A percentile compares a stretch with the other conserved stretches of the same genome.
Evolutionary conservation across 2,888 invertebrate genomes (phyloP).

Genomic region (Nesidiocoris tenuis): DNA sequence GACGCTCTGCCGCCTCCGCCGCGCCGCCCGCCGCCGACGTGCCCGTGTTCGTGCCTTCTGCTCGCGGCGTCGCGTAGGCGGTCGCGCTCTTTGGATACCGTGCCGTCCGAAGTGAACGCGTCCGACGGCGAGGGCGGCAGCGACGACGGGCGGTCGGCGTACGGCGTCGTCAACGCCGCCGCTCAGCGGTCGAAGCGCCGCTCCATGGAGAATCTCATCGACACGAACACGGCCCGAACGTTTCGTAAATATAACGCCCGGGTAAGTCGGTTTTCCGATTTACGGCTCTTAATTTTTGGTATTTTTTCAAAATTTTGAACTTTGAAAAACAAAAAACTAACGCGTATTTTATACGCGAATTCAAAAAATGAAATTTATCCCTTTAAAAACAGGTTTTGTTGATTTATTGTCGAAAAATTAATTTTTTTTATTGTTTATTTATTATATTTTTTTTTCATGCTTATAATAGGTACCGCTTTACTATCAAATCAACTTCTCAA

Average conservation of each 20-base stretch:
- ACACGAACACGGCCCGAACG: slow-evolving; percentile 45
- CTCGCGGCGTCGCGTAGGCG: slow-evolving; percentile 60
- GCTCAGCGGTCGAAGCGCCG: slow-evolving; percentile 60
- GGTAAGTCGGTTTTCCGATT: slow-evolving; percentile 36
- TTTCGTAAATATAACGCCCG: slow-evolving; percentile 18
- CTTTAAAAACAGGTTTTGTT: too few relatives aligned
- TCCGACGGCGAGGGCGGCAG: slow-evolving; percentile 50
- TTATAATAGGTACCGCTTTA: too few relatives aligned
- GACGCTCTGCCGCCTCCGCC: slow-evolving; percentile 65
- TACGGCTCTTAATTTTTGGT: too few relatives aligned
- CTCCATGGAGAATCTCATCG: slow-evolving; percentile 70
- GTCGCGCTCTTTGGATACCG: slow-evolving; percentile 70
- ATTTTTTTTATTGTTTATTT: too few relatives aligned
- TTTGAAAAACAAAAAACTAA: too few relatives aligned
- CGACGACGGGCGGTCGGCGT: slow-evolving; percentile 48
- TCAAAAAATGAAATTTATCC: too few relatives aligned
- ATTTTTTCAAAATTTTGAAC: too few relatives aligned
- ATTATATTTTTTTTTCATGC: too few relatives aligned
- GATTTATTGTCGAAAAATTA: too few relatives aligned
- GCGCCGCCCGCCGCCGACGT: slow-evolving; percentile 58
- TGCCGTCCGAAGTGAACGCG: slow-evolving; percentile 43
- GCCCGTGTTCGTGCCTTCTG: slow-evolving; percentile 50
- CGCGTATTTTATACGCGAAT: too few relatives aligned
- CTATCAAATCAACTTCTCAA: too few relatives aligned
- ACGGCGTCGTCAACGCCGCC: slow-evolving; percentile 53